Base-by-base conservation (phyloP, 2,888 invertebrate species). In the Conomelus anceps region DNA sequence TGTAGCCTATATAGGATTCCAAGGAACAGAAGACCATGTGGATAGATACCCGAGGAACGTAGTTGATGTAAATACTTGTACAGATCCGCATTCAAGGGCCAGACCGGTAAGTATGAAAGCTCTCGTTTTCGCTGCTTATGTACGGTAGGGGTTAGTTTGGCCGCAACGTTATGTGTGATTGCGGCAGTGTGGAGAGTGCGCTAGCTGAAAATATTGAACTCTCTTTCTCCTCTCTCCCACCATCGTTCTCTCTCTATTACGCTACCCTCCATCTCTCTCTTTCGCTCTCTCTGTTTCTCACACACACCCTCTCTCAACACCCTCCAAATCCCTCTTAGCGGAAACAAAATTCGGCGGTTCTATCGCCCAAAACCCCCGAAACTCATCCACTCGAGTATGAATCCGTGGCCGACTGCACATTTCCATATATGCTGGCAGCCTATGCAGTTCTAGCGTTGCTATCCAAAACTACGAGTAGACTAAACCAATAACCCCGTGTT, bases 161-260 rank as follows among this genome's bases (percentile, higher is more conserved):
- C 63, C 63, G 63, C 63, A 63, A 63, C n/a, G 63, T 63, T 63
- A 63, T 63, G 63, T n/a, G n/a, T 63, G 63, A 63, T 63, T 63
- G 63, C 63, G 6, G n/a, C 1, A 63, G 63, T 63, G 63, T 63
- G n/a, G n/a, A n/a, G n/a, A n/a, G n/a, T n/a, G n/a, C n/a, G n/a
- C n/a, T n/a, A n/a, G n/a, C n/a, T n/a, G n/a, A n/a, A 63, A 63
- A 63, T n/a, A 63, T 20, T 63, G 63, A 63, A 1, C 63, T 63
- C 63, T 63, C 20, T 63, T 63, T 89, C 90, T 90, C 90, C 91
- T 91, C 91, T 91, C 91, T 91, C 24, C 90, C 90, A 91, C 90
- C 92, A 92, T 92, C 63, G 3, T 91, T 91, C 88, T 85, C 85
- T 22, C 63, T 85, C 22, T n/a, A n/a, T n/a, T n/a, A n/a, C n/a